Percentiles rank a stretch among this genome's conserved stretches.
Evolutionary conservation across 1,140 invertebrate species (phyloP).

Genomic region (Protaetia brevitarsis): DNA sequence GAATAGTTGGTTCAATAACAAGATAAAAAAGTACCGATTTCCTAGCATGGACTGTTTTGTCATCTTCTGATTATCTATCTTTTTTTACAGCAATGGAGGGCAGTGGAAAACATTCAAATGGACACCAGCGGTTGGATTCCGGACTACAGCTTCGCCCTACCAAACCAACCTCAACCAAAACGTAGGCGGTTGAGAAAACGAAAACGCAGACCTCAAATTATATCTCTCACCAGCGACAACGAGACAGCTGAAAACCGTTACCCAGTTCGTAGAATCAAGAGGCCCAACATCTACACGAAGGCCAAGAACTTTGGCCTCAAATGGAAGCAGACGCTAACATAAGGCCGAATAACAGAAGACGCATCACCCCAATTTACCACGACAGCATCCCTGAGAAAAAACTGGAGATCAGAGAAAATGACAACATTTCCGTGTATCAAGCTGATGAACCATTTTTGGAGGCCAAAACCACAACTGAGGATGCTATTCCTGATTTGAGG

Average conservation of each 20-base stretch:
- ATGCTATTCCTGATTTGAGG: constrained; percentile 52
- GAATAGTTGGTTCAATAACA: no score
- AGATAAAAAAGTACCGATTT: no score
- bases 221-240: constrained; percentile 12
- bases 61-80: no score
- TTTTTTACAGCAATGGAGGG: constrained; percentile 53
- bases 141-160: constrained; percentile 28
- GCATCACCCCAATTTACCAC: constrained; percentile 27
- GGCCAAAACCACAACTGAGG: not conserved
- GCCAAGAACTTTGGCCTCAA: constrained; percentile 38
- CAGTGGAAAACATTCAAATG: constrained; percentile 41
- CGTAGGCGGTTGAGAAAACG: constrained; percentile 52
- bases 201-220: constrained; percentile 50
- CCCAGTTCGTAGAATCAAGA: constrained; percentile 25
- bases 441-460: not conserved
- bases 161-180: constrained; percentile 39
- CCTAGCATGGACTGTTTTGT: no score
- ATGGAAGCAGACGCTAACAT: constrained; percentile 35
- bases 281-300: constrained; percentile 33
- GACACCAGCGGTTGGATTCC: constrained; percentile 35
- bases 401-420: not conserved
- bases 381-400: not conserved
- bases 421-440: not conserved
- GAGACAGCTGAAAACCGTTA: constrained; percentile 5
- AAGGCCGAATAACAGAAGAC: constrained; percentile 35